Evolutionary conservation across 2,888 invertebrate genomes (phyloP).

Genomic region (Hemistola chrysoprasaria): DNA sequence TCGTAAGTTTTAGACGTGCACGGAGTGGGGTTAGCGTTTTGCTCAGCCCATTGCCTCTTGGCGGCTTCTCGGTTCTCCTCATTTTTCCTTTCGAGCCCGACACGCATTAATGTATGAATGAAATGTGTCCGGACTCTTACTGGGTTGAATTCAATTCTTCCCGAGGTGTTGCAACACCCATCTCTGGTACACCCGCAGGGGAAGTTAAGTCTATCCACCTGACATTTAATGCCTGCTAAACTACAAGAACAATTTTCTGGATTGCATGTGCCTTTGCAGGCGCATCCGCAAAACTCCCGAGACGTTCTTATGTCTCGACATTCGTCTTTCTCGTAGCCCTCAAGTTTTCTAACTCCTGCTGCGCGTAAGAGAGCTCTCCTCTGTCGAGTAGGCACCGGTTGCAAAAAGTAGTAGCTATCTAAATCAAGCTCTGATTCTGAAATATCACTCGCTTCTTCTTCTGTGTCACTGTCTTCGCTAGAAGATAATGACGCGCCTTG

Average conservation of each 20-base stretch:
- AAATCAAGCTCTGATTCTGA: conserved; percentile 93
- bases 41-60: conserved; percentile 74
- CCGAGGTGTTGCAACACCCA: conserved; percentile 95
- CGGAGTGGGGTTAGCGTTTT: conserved; percentile 50
- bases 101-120: conserved; percentile 97
- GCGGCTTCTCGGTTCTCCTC: conserved; percentile 79
- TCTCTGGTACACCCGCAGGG: conserved; percentile 98
- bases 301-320: conserved; percentile 96
- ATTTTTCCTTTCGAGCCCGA: conserved; percentile 93
- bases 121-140: conserved; percentile 97
- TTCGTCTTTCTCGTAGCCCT: conserved; percentile 95
- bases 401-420: conserved; percentile 94
- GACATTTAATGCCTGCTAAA: conserved; percentile 97
- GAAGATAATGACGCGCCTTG: conserved; percentile 84
- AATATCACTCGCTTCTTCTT: conserved; percentile 91
- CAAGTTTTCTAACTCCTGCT: conserved; percentile 97
- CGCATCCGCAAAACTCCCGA: conserved; percentile 96
- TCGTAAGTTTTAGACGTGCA: conserved; percentile 55
- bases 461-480: conserved; percentile 92
- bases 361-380: conserved; percentile 92
- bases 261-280: conserved; percentile 96
- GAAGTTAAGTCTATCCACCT: conserved; percentile 97
- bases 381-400: conserved; percentile 96
- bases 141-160: conserved; percentile 98
- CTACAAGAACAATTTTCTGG: conserved; percentile 98